phyloP scores from a whole-genome alignment of 2,888 invertebrate species.

The Ectemnius cavifrons region DNA sequence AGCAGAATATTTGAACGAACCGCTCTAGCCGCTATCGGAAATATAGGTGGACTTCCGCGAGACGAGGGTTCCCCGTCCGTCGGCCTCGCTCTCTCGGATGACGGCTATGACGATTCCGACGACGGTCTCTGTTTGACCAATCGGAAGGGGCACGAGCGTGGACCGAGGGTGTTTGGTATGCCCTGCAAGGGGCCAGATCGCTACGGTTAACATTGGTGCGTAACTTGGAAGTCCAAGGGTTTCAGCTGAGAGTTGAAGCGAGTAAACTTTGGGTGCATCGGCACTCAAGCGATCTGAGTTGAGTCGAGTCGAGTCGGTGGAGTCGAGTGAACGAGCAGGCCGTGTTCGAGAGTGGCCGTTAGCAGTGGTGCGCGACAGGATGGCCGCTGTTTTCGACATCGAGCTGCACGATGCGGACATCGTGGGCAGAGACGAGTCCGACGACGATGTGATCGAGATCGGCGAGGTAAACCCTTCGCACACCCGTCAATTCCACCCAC shows the following conservation, averaged over 20 bases:
- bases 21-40: too few relatives aligned
- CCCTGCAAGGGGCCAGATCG: constrained; percentile 52
- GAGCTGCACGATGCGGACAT: constrained; percentile 88
- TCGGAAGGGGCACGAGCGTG: constrained; percentile 26
- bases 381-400: constrained; percentile 95
- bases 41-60: too few relatives aligned
- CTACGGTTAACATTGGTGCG: too few relatives aligned
- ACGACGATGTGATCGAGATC: constrained; percentile 93
- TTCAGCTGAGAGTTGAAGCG: too few relatives aligned
- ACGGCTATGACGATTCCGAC: constrained; percentile 34
- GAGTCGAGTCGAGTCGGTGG: too few relatives aligned
- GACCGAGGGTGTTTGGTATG: constrained; percentile 56
- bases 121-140: constrained; percentile 27
- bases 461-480: constrained; percentile 84
- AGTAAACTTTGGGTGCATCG: too few relatives aligned
- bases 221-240: too few relatives aligned
- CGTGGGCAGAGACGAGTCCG: constrained; percentile 86
- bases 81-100: constrained; percentile 43
- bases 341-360: too few relatives aligned
- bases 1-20: neutral
- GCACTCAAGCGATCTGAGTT: too few relatives aligned
- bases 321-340: too few relatives aligned
- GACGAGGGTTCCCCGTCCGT: too few relatives aligned
- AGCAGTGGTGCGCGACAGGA: constrained; percentile 64
- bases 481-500: neutral